Evolutionary conservation across 2,113 vertebrate species (phyloP).

Genomic region (Equus przewalskii): DNA sequence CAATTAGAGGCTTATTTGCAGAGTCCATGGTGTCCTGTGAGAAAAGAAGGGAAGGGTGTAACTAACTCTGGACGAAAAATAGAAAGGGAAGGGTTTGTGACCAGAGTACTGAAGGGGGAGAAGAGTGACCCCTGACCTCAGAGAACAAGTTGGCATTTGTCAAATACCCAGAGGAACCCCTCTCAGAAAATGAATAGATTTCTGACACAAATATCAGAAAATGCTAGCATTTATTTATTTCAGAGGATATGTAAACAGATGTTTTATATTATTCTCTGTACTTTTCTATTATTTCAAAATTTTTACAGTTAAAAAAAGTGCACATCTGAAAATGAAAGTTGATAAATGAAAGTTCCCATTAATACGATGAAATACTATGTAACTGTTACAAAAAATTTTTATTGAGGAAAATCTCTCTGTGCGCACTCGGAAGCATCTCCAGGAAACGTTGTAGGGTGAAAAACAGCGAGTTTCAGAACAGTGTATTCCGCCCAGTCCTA

Average conservation of each 20-base stretch:
- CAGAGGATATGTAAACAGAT: background rate
- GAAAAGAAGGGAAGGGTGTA: background rate
- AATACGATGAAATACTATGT: background rate
- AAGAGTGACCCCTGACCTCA: background rate
- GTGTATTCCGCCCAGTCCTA: background rate
- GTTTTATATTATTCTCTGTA: background rate
- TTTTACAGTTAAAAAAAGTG: background rate
- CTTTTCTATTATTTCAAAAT: background rate
- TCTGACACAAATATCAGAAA: background rate
- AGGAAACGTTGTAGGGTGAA: background rate
- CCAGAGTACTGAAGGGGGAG: background rate
- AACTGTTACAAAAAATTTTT: background rate
- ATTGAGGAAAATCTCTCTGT: background rate
- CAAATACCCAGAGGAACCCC: background rate
- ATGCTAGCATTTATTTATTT: background rate
- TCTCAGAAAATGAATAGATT: background rate
- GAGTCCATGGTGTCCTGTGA: background rate
- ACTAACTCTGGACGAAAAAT: background rate
- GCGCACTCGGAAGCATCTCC: background rate
- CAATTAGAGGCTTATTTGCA: background rate
- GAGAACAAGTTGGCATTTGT: background rate
- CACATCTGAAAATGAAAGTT: background rate
- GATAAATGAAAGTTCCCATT: background rate
- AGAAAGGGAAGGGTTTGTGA: background rate
- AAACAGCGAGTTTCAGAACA: background rate